phyloP scores from a whole-genome alignment of 2,888 invertebrate species.

The Pegoplata infirma region DNA sequence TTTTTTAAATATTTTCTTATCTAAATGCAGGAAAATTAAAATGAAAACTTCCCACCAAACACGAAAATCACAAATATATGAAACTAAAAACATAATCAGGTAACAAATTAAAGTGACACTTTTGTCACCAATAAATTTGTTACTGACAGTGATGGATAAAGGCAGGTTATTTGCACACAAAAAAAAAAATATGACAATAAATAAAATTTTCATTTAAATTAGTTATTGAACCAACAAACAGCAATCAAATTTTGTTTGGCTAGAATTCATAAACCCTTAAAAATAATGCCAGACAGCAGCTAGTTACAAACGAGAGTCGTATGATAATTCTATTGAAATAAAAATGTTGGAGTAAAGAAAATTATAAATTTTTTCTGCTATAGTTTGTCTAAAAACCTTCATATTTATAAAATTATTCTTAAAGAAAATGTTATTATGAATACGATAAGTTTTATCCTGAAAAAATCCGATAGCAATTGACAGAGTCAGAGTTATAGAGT shows the following conservation, averaged over 20 bases:
- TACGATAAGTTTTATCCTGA: too few species aligned
- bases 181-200: slow-evolving; percentile 24
- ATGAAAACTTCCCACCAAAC: slow-evolving; percentile 1
- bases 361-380: too few species aligned
- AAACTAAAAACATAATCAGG: slow-evolving; percentile 18
- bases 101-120: slow-evolving; percentile 42
- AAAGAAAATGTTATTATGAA: too few species aligned
- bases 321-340: too few species aligned
- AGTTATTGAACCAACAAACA: slow-evolving; percentile 44
- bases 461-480: too few species aligned
- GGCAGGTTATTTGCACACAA: slow-evolving; percentile 4
- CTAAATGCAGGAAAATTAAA: neutral
- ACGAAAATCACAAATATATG: neutral
- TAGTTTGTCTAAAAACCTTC: too few species aligned
- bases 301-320: too few species aligned
- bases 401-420: too few species aligned
- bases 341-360: too few species aligned
- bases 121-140: slow-evolving; percentile 19
- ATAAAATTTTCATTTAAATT: slow-evolving; percentile 16
- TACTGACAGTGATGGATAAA: slow-evolving; percentile 35
- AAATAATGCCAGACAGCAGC: too few species aligned
- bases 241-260: slow-evolving; percentile 16
- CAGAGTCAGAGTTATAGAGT: too few species aligned
- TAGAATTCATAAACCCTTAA: neutral
- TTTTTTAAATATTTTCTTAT: slow-evolving; percentile 1